phyloP scores from a whole-genome alignment of 2,888 invertebrate species.

The Lepidocyrtoides sp. region DNA sequence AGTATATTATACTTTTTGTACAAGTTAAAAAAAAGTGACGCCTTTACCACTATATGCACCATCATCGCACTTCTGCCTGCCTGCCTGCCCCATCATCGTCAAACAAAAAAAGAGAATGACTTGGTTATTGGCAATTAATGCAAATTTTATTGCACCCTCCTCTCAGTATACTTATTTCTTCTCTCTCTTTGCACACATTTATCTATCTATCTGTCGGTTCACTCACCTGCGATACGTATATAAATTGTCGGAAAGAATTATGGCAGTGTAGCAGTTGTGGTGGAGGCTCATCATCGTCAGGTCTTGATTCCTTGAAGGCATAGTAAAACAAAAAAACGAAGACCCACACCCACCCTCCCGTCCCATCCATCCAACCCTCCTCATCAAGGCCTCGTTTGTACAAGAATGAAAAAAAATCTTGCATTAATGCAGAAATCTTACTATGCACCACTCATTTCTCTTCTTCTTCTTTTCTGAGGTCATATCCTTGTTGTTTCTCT shows the following conservation, averaged over 20 bases:
- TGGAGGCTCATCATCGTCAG: conserved; percentile 24
- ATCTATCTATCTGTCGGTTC: conserved; percentile 51
- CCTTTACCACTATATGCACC: conserved; percentile 39
- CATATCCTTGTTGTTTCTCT: conserved; percentile 3
- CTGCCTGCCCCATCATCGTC: conserved; percentile 55
- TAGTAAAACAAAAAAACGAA: conserved; percentile 22
- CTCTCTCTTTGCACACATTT: neutral
- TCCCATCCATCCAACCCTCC: conserved; percentile 55
- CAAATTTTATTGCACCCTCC: conserved; percentile 77
- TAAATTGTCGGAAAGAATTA: conserved; percentile 45
- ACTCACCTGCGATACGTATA: conserved; percentile 59
- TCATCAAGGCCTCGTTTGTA: conserved; percentile 68
- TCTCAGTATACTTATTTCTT: conserved; percentile 39
- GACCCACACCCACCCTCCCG: conserved; percentile 58
- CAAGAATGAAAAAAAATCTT: conserved; percentile 25
- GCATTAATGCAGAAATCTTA: neutral
- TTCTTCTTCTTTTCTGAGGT: conserved; percentile 21
- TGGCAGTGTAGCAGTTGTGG: neutral
- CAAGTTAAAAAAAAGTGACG: conserved; percentile 41
- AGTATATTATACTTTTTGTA: conserved; percentile 24
- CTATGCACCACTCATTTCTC: conserved; percentile 22
- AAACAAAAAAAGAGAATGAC: conserved; percentile 69
- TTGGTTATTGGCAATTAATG: conserved; percentile 80
- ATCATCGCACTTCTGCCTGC: conserved; percentile 36
- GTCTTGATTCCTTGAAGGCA: conserved; percentile 63